These are phyloP conservation scores for Aegotheles bennettii DNA, from an alignment of 2,113 vertebrate genomes.

Conservation along the genomic window DNA sequence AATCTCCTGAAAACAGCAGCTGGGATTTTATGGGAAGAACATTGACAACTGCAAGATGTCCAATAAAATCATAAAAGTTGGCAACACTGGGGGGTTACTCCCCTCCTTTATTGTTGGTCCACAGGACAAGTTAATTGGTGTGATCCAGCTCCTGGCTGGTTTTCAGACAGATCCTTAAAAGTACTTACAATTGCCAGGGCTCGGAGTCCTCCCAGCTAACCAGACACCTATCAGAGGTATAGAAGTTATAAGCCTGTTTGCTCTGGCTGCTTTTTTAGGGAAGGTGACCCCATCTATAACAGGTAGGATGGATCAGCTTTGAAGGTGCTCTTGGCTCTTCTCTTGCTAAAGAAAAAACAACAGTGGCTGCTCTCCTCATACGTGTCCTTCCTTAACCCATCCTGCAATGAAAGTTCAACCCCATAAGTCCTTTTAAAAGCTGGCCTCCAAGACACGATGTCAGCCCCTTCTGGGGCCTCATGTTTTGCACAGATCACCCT, in stretches of 20 bases:
- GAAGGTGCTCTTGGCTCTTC: not conserved
- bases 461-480: constrained; percentile 35
- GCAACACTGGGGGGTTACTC: not conserved
- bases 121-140: not conserved
- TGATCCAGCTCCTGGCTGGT: not conserved
- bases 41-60: not conserved
- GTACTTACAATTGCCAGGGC: not conserved
- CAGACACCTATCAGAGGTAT: not conserved
- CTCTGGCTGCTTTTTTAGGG: not conserved
- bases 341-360: not conserved
- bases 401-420: accelerated
- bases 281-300: not conserved
- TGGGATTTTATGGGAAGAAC: not conserved
- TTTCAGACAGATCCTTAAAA: not conserved
- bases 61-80: not conserved
- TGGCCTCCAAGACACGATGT: not conserved
- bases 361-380: not conserved
- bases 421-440: accelerated
- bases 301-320: not conserved
- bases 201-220: not conserved
- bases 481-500: constrained; percentile 31
- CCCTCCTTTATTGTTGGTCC: not conserved
- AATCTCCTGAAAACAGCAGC: not conserved
- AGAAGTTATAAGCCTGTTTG: accelerated
- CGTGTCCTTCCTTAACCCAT: not conserved